Percentiles rank a stretch among this genome's conserved stretches.
phyloP scores from a whole-genome alignment of 1,140 invertebrate species.

The Drosophila bocqueti region DNA sequence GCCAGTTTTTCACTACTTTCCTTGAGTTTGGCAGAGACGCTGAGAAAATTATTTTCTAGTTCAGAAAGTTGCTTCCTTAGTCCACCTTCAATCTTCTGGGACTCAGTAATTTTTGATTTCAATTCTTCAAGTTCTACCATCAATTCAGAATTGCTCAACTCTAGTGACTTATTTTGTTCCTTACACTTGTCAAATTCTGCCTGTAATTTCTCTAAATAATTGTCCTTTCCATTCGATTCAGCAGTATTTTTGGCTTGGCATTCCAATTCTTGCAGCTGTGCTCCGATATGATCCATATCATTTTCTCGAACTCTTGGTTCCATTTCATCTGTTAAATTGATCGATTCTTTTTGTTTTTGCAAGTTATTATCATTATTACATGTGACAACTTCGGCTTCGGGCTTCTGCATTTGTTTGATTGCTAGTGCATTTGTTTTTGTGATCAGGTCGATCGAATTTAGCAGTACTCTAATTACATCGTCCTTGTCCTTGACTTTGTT shows the following conservation, averaged over 20 bases:
- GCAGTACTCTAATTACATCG: not conserved
- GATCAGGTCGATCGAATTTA: not conserved
- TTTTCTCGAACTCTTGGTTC: not conserved
- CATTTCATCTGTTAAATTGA: not conserved
- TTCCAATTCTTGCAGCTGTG: not conserved
- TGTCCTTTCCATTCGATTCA: too few relatives aligned
- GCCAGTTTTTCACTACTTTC: not conserved
- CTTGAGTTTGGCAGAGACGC: not conserved
- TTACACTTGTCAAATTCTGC: not conserved
- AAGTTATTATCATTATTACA: not conserved
- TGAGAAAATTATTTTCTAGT: not conserved
- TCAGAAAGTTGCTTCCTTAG: not conserved
- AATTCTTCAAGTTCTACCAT: not conserved
- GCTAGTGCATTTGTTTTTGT: not conserved
- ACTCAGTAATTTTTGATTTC: not conserved
- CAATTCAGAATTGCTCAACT: not conserved
- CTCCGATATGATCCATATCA: not conserved
- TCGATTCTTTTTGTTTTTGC: not conserved
- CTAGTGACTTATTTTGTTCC: not conserved
- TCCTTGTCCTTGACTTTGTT: conserved; percentile 8
- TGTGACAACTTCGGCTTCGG: not conserved
- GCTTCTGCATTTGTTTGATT: not conserved
- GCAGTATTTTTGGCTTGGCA: not conserved
- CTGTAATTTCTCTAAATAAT: not conserved
- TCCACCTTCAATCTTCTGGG: not conserved